Evolutionary conservation across 2,888 invertebrate species (phyloP), one percentile per base, ranked within the genome.

Genomic region (Geotrupes spiniger): DNA sequence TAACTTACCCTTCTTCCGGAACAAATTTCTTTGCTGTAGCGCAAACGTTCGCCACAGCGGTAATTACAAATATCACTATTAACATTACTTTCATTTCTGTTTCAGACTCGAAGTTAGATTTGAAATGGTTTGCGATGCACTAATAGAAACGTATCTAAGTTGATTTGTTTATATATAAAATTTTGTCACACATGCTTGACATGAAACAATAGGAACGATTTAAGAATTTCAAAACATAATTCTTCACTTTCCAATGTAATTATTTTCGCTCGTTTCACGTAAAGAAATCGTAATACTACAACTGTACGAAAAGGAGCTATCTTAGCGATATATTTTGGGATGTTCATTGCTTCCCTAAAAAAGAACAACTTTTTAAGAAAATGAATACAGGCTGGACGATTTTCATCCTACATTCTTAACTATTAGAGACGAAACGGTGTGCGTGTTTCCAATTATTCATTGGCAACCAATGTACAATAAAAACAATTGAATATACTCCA

Each of bases 101-200:
- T 15, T 27, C 6, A 12, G 17, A 16, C 15, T 9, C 14, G 39
- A 39, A 43, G 6, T 42, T 27, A 11, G 12, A 14, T 10, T 21
- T 21, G 21, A 21, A 21, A 21, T 21, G 3, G 21, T 21, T 21
- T 6, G 21, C 6, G 6, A 21, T 21, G 21, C 21, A 21, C 21
- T 21, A 6, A 21, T 21, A 21, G 4, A 6, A 21, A 21, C n/a
- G 6, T 21, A 21, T 3, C 3, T 6, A 21, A 37, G 12, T 17
- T 36, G 10, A 37, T 29, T 46, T 38, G 50, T 62, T 61, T 64
- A 64, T 70, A 69, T 58, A 54, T 60, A 54, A 60, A 52, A 61
- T 48, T 12, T 56, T 63, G 70, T 68, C 63, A 70, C 70, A 70
- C 57, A 60, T 56, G 47, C 62, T 61, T 69, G 60, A 62, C 66